phyloP scores from a whole-genome alignment of 2,888 invertebrate genomes.

The Drosophila anomalata region DNA sequence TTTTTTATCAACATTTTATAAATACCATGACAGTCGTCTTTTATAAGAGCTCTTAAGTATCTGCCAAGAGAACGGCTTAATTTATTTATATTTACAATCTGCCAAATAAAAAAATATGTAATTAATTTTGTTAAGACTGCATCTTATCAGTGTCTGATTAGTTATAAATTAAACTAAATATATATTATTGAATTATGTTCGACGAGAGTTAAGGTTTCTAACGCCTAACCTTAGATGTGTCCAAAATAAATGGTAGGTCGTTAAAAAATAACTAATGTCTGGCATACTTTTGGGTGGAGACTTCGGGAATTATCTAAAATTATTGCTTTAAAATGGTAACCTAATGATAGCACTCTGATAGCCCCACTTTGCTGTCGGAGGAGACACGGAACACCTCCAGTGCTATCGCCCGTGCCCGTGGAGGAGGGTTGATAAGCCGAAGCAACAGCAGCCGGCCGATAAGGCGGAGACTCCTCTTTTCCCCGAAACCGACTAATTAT shows the following conservation, averaged over 20 bases:
- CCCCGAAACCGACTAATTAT: conserved; percentile 33
- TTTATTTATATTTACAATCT: conserved; percentile 2
- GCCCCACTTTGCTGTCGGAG: conserved; percentile 28
- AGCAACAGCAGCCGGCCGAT: conserved; percentile 16
- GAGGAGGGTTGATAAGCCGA: conserved; percentile 12
- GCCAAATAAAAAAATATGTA: background rate
- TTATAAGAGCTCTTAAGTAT: background rate
- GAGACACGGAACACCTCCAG: conserved; percentile 16
- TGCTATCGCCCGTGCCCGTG: conserved; percentile 25
- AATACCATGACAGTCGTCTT: background rate
- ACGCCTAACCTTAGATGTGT: background rate
- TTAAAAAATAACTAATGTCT: background rate
- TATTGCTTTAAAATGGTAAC: conserved; percentile 22
- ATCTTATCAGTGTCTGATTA: conserved; percentile 1
- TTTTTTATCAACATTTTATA: background rate
- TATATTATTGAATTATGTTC: background rate
- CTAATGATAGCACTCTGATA: conserved; percentile 24
- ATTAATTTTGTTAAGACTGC: conserved; percentile 2
- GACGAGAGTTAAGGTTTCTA: background rate
- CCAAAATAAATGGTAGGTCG: background rate
- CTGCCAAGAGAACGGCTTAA: background rate
- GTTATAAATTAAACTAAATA: background rate
- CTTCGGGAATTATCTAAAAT: background rate
- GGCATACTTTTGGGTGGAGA: conserved; percentile 2
- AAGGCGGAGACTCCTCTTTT: conserved; percentile 19